Base-by-base conservation (phyloP, 2,113 vertebrate species). In the Psittacus erithacus region DNA sequence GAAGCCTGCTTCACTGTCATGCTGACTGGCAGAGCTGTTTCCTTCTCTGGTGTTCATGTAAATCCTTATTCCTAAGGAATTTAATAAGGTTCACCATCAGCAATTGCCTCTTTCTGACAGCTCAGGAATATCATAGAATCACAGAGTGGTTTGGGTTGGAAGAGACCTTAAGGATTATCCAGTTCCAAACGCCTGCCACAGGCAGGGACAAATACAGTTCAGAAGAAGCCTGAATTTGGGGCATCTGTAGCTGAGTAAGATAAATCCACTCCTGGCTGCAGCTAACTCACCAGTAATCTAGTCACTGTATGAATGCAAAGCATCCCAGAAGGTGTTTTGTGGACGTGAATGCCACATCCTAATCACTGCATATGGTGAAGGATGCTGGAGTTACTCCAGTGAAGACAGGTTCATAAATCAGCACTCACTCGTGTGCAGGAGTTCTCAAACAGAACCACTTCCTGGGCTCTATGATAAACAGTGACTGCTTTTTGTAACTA, bases 21-120 rank as follows among this genome's bases (percentile, higher is more conserved):
- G 82, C 79, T 96, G 92, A 96, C 93, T 94, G 93, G 93, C 88
- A 93, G 93, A 96, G 90, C 93, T 94, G 85, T 65, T 93, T 82
- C 90, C 52, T 38, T 88, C 62, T 94, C 70, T 79, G 75, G 86
- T 93, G 92, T 82, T 94, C 80, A 49, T 93, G 92, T 86, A 83
- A 88, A 83, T 93, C 82, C 65, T 55, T 65, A 52, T 90, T 96
- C 79, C 41, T 13, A 16, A 83, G 82, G 75, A 90, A 86, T 88
- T 88, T 57, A 86, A 67, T 76, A 31, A 77, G 88, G 73, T 86
- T 57, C 79, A 38, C 64, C 46, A 20, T 74, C 33, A 3, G 74
- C 90, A 39, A 49, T 82, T 92, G 39, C 63, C 24, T 95, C 33
- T 81, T 27, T 79, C 6, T 85, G 90, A 85, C 88, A 92, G 94